A percentile compares a stretch with the other conserved stretches of the same genome.
Conservation (phyloP, 2,113 vertebrate species). For the Neolamprologus variostigma region DNA sequence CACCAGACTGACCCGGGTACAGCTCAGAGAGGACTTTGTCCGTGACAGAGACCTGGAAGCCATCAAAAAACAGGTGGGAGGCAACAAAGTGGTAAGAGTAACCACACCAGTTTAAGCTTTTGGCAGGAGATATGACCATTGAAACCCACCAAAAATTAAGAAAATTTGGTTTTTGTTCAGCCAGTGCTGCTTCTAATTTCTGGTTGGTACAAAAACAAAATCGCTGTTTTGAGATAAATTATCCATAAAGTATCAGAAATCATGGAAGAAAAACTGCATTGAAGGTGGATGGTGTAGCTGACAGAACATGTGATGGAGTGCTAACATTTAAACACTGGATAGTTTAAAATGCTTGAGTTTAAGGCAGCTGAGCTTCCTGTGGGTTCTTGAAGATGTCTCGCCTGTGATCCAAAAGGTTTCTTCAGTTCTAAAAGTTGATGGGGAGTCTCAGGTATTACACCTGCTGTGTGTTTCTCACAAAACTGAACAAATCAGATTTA, state of each 20-base stretch:
- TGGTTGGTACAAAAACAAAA: background rate
- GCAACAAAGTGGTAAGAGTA: background rate
- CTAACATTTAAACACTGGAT: background rate
- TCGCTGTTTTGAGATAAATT: background rate
- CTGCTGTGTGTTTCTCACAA: background rate
- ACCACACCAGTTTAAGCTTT: background rate
- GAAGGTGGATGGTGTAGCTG: background rate
- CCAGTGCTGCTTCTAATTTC: background rate
- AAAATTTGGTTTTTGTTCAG: background rate
- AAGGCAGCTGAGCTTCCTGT: background rate
- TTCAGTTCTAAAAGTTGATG: background rate
- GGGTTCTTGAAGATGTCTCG: background rate
- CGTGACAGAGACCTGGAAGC: conserved; percentile 91
- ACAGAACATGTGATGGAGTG: background rate
- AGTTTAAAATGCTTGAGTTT: background rate
- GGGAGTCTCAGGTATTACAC: background rate
- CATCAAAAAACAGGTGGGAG: conserved; percentile 86
- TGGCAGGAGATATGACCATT: background rate
- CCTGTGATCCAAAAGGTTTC: background rate
- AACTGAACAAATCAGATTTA: background rate
- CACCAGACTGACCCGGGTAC: conserved; percentile 88
- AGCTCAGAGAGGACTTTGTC: conserved; percentile 85
- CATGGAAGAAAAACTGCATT: background rate
- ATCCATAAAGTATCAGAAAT: background rate
- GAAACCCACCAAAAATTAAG: background rate